Conservation (phyloP, 1,140 invertebrate genomes). For the Monomorium pharaonis region DNA sequence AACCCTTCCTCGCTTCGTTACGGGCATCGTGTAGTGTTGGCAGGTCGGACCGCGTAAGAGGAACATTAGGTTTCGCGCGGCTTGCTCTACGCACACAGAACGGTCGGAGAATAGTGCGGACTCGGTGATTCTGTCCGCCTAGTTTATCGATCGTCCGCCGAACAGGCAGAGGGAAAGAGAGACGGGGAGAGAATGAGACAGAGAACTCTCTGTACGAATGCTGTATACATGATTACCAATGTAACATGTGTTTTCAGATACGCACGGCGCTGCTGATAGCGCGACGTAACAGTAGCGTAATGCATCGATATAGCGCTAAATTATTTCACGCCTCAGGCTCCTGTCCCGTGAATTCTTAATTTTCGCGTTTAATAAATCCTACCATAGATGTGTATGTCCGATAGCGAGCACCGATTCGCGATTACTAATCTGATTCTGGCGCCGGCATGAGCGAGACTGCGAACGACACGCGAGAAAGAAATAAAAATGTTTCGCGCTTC, state of each 20-base stretch:
- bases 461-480: conserved; percentile 46
- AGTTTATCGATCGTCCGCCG: conserved; percentile 44
- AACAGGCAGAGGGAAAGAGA: background rate
- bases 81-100: conserved; percentile 14
- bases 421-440: conserved; percentile 36
- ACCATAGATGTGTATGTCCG: background rate
- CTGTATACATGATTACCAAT: conserved; percentile 18
- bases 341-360: conserved; percentile 27
- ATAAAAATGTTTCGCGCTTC: conserved; percentile 42
- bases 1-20: conserved; percentile 26
- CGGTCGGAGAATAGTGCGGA: conserved; percentile 9
- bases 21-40: background rate
- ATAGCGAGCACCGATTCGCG: conserved; percentile 14
- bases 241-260: conserved; percentile 43
- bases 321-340: conserved; percentile 31
- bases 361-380: conserved; percentile 18
- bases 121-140: conserved; percentile 42
- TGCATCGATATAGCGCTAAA: background rate
- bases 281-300: background rate
- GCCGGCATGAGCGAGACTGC: conserved; percentile 9
- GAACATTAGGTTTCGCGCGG: conserved; percentile 36
- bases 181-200: background rate
- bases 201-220: background rate
- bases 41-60: conserved; percentile 27
- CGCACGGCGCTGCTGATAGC: background rate